Percentiles rank a stretch among this genome's conserved stretches.
These are phyloP conservation scores for Odocoileus hemionus DNA, from an alignment of 2,113 vertebrate species.

Conservation along the genomic window DNA sequence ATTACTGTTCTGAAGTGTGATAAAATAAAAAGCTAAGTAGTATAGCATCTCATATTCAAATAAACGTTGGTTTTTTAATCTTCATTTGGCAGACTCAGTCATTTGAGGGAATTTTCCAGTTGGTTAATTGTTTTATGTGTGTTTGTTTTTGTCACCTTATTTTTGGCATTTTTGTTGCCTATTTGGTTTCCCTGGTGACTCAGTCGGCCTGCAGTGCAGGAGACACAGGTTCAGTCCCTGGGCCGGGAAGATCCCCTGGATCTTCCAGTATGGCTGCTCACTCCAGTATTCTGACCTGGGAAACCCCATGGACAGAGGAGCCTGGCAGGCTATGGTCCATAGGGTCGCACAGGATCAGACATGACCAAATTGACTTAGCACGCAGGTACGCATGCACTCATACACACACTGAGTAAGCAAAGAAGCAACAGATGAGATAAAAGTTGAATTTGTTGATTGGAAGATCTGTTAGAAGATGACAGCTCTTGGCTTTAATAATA, in stretches of 20 bases:
- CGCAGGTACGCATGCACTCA: not conserved
- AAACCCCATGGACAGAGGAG: not conserved
- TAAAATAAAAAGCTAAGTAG: conserved; percentile 29
- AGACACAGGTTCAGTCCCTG: not conserved
- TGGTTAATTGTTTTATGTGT: not conserved
- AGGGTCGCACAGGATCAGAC: not conserved
- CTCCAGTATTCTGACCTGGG: not conserved
- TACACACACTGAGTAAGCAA: not conserved
- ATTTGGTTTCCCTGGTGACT: not conserved
- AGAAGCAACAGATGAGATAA: not conserved
- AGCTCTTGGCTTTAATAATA: not conserved
- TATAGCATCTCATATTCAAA: not conserved
- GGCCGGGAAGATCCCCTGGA: not conserved
- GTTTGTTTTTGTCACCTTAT: not conserved
- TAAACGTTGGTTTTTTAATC: not conserved
- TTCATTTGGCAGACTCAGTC: not conserved
- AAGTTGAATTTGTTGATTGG: not conserved
- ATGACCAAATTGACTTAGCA: not conserved
- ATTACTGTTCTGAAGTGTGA: conserved; percentile 15
- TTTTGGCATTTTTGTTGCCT: not conserved
- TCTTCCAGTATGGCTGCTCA: not conserved
- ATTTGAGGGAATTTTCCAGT: not conserved
- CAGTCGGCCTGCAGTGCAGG: not conserved
- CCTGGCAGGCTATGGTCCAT: not conserved
- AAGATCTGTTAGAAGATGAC: not conserved